Conservation (phyloP, 2,113 vertebrate genomes). For the Epinephelus fuscoguttatus region DNA sequence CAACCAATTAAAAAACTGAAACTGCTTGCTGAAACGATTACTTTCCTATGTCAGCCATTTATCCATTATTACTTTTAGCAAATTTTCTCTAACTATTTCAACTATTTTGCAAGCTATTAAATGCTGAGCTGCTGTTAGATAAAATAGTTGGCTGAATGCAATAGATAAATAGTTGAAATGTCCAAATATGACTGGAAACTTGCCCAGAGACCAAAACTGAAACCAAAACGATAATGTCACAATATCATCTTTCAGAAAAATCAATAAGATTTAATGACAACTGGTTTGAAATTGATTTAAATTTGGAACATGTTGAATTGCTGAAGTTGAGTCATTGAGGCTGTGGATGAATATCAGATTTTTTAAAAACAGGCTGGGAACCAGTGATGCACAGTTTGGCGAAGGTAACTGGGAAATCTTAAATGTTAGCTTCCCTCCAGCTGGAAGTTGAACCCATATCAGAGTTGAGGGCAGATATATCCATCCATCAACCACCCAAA, state of each 20-base stretch:
- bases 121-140: too few species aligned
- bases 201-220: neutral
- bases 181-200: neutral
- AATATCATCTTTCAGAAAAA: neutral
- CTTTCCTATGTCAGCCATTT: neutral
- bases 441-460: neutral
- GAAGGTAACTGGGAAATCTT: neutral
- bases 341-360: neutral
- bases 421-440: neutral
- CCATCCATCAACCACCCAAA: neutral
- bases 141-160: too few species aligned
- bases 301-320: neutral
- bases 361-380: neutral
- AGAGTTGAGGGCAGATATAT: neutral
- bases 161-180: neutral
- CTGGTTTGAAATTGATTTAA: neutral
- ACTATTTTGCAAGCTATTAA: too few species aligned
- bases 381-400: neutral
- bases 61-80: neutral
- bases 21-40: too few species aligned
- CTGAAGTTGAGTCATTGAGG: conserved; percentile 4
- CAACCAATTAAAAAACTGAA: too few species aligned
- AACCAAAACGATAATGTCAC: neutral
- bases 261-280: neutral
- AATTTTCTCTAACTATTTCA: neutral